Percentiles rank a stretch among this genome's conserved stretches.
Conservation (phyloP, 2,797 vertebrate species). For the Lacerta bilineata region DNA sequence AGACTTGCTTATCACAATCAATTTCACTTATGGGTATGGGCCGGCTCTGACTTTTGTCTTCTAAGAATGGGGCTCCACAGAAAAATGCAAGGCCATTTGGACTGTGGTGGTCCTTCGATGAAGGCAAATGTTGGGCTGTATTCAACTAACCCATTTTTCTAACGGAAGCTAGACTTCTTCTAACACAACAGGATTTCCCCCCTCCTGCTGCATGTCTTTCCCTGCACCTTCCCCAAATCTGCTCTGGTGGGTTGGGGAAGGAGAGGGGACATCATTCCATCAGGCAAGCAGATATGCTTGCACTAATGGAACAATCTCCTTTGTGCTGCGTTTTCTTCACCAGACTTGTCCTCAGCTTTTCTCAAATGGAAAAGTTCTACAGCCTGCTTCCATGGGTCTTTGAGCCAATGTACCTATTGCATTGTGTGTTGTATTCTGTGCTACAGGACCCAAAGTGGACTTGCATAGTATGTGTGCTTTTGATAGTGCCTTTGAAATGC, state of each 20-base stretch:
- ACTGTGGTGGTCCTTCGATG: background rate
- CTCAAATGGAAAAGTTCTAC: background rate
- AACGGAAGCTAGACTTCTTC: too few species aligned
- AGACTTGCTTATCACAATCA: background rate
- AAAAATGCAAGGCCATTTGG: background rate
- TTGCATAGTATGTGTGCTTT: background rate
- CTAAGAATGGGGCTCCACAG: background rate
- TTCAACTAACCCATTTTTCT: too few species aligned
- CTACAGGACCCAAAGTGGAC: too few species aligned
- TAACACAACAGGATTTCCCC: too few species aligned
- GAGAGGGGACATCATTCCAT: too few species aligned
- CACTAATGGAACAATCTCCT: too few species aligned
- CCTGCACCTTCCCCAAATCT: too few species aligned
- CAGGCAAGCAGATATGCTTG: too few species aligned
- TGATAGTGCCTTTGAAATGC: background rate
- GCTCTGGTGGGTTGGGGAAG: too few species aligned
- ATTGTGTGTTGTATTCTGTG: constrained; percentile 7
- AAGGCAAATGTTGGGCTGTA: background rate
- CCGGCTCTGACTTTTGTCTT: constrained; percentile 23
- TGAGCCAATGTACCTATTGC: background rate
- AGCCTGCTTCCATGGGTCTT: background rate
- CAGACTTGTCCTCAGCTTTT: constrained; percentile 8
- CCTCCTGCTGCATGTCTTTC: too few species aligned
- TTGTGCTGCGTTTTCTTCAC: background rate
- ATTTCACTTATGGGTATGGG: background rate